Evolutionary conservation across 2,888 invertebrate genomes (phyloP).

Genomic region (Griposia aprilina): DNA sequence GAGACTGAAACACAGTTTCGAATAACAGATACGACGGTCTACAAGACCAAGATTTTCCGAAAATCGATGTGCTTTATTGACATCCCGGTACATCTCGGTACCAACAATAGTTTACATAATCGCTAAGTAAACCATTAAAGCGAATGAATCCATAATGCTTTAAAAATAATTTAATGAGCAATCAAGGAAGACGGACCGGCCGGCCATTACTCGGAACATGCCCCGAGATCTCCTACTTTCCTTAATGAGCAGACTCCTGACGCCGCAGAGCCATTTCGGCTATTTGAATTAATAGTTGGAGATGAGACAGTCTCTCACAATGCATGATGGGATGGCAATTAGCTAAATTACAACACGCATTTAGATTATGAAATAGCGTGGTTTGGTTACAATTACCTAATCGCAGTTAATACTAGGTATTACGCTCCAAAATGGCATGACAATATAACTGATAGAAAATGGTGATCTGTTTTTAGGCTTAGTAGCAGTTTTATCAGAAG

Average conservation of each 20-base stretch:
- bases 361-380: background rate
- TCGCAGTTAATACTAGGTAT: background rate
- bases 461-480: background rate
- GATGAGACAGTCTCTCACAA: constrained; percentile 41
- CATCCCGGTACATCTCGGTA: background rate
- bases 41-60: background rate
- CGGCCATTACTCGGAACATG: constrained; percentile 51
- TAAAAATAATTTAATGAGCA: constrained; percentile 60
- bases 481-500: background rate
- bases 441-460: background rate
- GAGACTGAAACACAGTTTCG: background rate
- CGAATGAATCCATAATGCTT: constrained; percentile 25
- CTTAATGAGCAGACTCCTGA: constrained; percentile 61
- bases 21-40: background rate
- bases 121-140: constrained; percentile 14
- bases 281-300: constrained; percentile 48
- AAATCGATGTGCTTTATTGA: too few relatives aligned
- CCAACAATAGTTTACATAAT: background rate
- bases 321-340: constrained; percentile 24
- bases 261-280: constrained; percentile 15
- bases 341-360: constrained; percentile 30
- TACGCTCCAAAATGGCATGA: background rate
- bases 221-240: constrained; percentile 50
- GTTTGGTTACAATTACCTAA: background rate
- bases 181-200: constrained; percentile 37